Conservation (phyloP, 1,140 invertebrate genomes). For the Plodia interpunctella region DNA sequence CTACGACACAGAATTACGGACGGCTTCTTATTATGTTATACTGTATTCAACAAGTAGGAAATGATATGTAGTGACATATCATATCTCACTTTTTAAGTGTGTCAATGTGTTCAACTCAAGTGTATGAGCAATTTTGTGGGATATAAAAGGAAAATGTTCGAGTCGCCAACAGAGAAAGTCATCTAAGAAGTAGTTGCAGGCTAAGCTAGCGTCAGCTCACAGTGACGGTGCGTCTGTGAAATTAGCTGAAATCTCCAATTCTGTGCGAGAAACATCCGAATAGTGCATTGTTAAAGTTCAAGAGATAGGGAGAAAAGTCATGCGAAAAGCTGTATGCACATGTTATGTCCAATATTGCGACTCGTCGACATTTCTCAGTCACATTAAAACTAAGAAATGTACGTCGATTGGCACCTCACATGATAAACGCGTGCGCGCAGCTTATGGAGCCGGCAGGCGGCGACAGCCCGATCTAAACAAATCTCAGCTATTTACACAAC, state of each 20-base stretch:
- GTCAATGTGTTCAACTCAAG: too few relatives aligned
- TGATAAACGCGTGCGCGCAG: too few relatives aligned
- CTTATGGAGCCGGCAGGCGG: constrained; percentile 20
- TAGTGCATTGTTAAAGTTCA: constrained; percentile 34
- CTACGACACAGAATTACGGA: too few relatives aligned
- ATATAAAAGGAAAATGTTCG: too few relatives aligned
- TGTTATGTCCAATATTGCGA: too few relatives aligned
- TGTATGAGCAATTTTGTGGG: neutral
- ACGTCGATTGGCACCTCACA: too few relatives aligned
- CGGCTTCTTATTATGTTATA: too few relatives aligned
- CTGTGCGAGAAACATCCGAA: constrained; percentile 33
- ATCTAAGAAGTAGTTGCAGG: constrained; percentile 34
- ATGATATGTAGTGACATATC: too few relatives aligned
- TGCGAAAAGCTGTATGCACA: too few relatives aligned
- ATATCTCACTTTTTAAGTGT: neutral
- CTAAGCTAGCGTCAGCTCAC: constrained; percentile 44
- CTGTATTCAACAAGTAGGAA: too few relatives aligned
- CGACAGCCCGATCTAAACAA: constrained; percentile 70
- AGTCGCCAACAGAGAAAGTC: neutral
- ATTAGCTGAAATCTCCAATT: constrained; percentile 60
- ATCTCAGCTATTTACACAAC: constrained; percentile 71
- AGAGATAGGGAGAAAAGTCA: constrained; percentile 30
- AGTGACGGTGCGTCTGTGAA: constrained; percentile 56
- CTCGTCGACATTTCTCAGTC: too few relatives aligned
- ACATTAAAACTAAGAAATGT: too few relatives aligned